Percentiles rank a stretch among this genome's conserved stretches.
phyloP scores from a whole-genome alignment of 2,888 invertebrate species.

The Drosophila seclusa region DNA sequence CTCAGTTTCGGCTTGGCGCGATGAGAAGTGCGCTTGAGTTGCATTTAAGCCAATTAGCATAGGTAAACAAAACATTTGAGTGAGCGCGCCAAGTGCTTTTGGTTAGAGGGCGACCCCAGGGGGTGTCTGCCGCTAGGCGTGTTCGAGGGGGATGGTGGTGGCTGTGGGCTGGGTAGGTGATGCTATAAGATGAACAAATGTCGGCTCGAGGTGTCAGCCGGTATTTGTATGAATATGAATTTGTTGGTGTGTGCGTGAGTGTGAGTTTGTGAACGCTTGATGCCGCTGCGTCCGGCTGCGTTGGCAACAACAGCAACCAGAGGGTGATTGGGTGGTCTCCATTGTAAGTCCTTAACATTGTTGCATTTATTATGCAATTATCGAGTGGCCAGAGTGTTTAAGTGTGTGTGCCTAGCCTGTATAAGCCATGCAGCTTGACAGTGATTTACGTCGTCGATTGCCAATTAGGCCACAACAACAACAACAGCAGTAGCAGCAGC shows the following conservation, averaged over 20 bases:
- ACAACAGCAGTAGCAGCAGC: constrained; percentile 21
- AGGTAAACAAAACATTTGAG: constrained; percentile 82
- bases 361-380: constrained; percentile 82
- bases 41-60: constrained; percentile 83
- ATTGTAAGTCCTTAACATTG: constrained; percentile 65
- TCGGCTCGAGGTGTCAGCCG: constrained; percentile 66
- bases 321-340: background rate
- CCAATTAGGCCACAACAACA: constrained; percentile 67
- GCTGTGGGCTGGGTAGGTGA: background rate
- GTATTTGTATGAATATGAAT: constrained; percentile 65
- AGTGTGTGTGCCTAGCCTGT: constrained; percentile 35
- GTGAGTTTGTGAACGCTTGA: constrained; percentile 37
- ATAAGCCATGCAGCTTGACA: constrained; percentile 61
- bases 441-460: constrained; percentile 80
- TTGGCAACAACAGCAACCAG: background rate
- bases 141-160: background rate
- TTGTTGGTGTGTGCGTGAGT: constrained; percentile 10
- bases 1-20: constrained; percentile 69
- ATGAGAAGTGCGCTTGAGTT: constrained; percentile 79
- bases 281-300: background rate
- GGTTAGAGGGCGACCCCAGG: constrained; percentile 58
- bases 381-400: constrained; percentile 69
- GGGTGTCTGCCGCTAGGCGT: background rate
- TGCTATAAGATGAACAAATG: constrained; percentile 29
- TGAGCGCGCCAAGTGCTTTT: constrained; percentile 74